Base-by-base conservation (phyloP, 2,888 invertebrate genomes). In the Netelia inedita region DNA sequence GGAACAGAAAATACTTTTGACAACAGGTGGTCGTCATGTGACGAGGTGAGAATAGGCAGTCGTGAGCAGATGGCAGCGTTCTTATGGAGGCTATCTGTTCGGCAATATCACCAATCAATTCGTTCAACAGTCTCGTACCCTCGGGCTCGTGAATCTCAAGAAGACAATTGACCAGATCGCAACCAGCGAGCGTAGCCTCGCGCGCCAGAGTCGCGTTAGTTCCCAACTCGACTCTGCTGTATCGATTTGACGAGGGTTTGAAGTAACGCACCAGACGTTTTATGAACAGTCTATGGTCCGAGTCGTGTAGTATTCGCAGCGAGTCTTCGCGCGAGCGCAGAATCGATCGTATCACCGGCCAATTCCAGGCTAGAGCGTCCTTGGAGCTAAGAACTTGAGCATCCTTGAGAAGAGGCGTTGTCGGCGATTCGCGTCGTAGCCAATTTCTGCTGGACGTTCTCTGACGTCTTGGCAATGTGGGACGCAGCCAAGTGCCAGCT, bases 1-100 rank as follows among this genome's bases (percentile, higher is more conserved):
- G 96, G 92, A 98, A 97, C 63, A 99, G 95, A 94, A 99, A 99
- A 95, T 99, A 99, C 95, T 97, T 97, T 93, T 98, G 98, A 92
- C 98, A 98, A 94, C 98, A 97, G 0, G 98, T 98, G 90, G 96
- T 97, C 89, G 96, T 95, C 96, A 98, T 96, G 92, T 97, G 97
- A 88, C 97, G 96, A 0, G 98, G 98, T 93, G 98, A 98, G 91
- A 98, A 97, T 21, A 98, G 94, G 88, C 98, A 98, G 91, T 98
- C 98, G 92, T 98, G 97, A 0, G 97, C 97, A 87, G 96, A 96
- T 88, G 96, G 95, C 1, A 96, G 96, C 1, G 95, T 96, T 63
- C 96, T 95, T 68, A 98, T 96, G 11, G 96, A 96, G 86, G 95
- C 95, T 75, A 98, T 95, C 91, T 98, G 97, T 23, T 95, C 95